phyloP scores from a whole-genome alignment of 2,888 invertebrate species.

The Mythimna loreyi region DNA sequence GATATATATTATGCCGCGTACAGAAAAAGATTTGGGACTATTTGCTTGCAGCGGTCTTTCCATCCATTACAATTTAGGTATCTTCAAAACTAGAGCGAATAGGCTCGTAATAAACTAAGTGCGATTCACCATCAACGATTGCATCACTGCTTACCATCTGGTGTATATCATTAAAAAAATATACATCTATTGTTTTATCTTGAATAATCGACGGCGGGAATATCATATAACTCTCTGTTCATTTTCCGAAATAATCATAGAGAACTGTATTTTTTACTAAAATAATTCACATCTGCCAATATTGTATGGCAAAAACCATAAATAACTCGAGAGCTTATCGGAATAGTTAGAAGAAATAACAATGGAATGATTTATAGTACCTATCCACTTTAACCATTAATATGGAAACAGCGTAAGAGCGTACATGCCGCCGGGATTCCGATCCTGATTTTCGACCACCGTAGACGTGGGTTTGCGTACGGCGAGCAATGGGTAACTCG shows the following conservation, averaged over 20 bases:
- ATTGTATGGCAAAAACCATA: slow-evolving; percentile 51
- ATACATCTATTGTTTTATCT: slow-evolving; percentile 9
- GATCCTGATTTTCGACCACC: no score
- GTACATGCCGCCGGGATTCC: no score
- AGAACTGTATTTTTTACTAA: slow-evolving; percentile 39
- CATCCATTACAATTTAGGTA: no score
- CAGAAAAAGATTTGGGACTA: no score
- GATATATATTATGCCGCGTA: no score
- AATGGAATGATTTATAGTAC: slow-evolving; percentile 59
- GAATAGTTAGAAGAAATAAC: slow-evolving; percentile 53
- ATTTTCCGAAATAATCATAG: slow-evolving; percentile 9
- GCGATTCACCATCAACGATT: no score
- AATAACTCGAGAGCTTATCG: slow-evolving; percentile 61
- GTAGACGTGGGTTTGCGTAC: no score
- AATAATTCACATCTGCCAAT: slow-evolving; percentile 50
- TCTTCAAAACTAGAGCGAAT: no score
- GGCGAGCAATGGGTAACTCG: no score
- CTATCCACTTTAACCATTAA: slow-evolving; percentile 43
- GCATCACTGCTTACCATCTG: no score
- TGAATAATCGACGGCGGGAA: background rate
- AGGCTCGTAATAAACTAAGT: no score
- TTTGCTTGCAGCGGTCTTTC: no score
- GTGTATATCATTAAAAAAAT: background rate
- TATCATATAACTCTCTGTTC: background rate
- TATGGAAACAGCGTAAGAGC: slow-evolving; percentile 29